phyloP scores from a whole-genome alignment of 2,113 vertebrate genomes.

The Channa maculata region DNA sequence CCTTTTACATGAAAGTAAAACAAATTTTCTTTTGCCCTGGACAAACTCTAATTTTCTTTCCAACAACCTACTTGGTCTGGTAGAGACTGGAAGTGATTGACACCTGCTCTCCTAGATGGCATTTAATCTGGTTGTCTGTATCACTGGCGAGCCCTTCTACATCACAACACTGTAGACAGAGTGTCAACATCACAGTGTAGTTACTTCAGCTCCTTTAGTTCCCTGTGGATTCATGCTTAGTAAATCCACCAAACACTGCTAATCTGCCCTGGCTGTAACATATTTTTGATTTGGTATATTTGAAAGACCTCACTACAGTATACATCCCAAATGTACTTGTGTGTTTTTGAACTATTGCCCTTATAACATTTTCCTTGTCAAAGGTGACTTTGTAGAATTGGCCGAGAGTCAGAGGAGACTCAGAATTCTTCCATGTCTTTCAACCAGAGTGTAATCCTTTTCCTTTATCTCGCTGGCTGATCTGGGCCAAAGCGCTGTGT shows the following conservation, averaged over 20 bases:
- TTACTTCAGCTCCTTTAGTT: not conserved
- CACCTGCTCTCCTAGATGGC: not conserved
- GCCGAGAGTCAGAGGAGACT: conserved; percentile 67
- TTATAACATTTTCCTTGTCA: conserved; percentile 55
- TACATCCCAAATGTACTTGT: conserved; percentile 14
- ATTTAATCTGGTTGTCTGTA: not conserved
- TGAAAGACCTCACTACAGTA: not conserved
- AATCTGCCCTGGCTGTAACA: not conserved
- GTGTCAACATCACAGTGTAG: not conserved
- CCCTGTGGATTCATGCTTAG: not conserved
- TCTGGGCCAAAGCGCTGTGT: conserved; percentile 71
- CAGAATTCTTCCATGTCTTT: conserved; percentile 63
- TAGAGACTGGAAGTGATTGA: not conserved
- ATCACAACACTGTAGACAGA: conserved; percentile 1
- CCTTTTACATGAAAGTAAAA: not conserved
- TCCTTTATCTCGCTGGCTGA: conserved; percentile 75
- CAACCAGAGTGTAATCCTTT: conserved; percentile 72
- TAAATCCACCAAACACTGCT: not conserved
- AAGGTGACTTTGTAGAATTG: conserved; percentile 72
- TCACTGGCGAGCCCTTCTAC: conserved; percentile 35
- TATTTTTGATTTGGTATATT: conserved; percentile 10
- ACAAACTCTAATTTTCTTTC: conserved; percentile 4
- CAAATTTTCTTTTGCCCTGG: not conserved
- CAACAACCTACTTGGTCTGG: not conserved
- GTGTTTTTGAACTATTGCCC: conserved; percentile 26